phyloP scores from a whole-genome alignment of 2,113 vertebrate species.

The Centropus bengalensis region DNA sequence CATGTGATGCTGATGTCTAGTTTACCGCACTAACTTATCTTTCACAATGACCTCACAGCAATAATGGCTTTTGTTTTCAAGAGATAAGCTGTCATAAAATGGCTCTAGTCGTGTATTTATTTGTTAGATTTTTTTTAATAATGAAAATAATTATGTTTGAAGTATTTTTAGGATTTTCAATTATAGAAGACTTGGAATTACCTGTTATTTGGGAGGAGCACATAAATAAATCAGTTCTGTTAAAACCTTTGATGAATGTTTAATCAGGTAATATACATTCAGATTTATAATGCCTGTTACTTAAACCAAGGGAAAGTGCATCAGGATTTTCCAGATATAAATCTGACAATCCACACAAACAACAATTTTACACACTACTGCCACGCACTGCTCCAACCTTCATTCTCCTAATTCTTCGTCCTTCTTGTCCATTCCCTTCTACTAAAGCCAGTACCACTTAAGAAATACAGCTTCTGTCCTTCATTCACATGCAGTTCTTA shows the following conservation, averaged over 20 bases:
- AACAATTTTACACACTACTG: neutral
- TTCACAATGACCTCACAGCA: neutral
- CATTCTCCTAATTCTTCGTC: neutral
- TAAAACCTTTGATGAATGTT: neutral
- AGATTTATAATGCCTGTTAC: neutral
- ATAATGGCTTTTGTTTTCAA: conserved; percentile 24
- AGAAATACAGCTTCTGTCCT: neutral
- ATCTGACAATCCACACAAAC: neutral
- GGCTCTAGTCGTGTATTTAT: neutral
- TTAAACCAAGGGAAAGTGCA: neutral
- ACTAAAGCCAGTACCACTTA: neutral
- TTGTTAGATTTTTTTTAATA: neutral
- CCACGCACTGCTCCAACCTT: neutral
- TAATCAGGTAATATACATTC: neutral
- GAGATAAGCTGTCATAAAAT: conserved; percentile 15
- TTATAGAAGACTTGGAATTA: neutral
- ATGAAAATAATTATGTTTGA: neutral
- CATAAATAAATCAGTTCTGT: neutral
- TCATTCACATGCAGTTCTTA: neutral
- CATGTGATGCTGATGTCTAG: conserved; percentile 18
- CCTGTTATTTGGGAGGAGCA: neutral
- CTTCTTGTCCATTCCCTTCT: neutral
- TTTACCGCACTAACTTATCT: conserved; percentile 1
- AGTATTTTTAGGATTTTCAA: neutral
- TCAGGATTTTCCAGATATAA: neutral